Evolutionary conservation across 2,797 vertebrate genomes (phyloP).

Genomic region (Crypturellus tataupa): DNA sequence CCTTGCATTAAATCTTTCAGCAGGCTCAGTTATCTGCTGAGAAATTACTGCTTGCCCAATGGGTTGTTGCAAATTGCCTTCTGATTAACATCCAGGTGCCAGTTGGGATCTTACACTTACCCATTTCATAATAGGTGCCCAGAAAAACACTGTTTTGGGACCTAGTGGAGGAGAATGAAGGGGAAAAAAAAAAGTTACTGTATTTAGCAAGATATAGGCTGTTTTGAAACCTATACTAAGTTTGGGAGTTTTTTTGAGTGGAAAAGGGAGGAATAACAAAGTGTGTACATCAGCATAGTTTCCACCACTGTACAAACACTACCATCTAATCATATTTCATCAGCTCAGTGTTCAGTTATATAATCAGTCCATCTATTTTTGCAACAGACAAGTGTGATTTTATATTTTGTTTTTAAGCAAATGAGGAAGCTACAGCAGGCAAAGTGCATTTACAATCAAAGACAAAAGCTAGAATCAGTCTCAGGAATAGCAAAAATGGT

Average conservation of each 20-base stretch:
- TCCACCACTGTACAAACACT: background rate
- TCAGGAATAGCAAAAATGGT: background rate
- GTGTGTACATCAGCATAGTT: background rate
- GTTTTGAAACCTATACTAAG: background rate
- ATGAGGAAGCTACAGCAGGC: background rate
- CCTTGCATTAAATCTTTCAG: background rate
- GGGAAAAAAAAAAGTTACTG: background rate
- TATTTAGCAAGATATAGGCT: background rate
- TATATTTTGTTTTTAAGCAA: background rate
- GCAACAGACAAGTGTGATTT: background rate
- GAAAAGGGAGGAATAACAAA: background rate
- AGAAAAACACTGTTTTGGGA: constrained; percentile 98
- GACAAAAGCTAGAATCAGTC: background rate
- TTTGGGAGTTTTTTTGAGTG: background rate
- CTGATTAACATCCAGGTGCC: background rate
- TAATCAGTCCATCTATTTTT: background rate
- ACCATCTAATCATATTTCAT: background rate
- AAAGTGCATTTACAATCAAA: background rate
- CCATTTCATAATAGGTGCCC: constrained; percentile 99
- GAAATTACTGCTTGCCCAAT: background rate
- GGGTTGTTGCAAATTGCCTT: background rate
- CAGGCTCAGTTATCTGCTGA: background rate
- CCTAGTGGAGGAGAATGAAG: constrained; percentile 79
- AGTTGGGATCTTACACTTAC: constrained; percentile 79
- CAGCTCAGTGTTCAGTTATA: background rate